A percentile compares a stretch with the other conserved stretches of the same genome.
Evolutionary conservation across 30 jellyfish, hydroid and myxozoan species (phyloP).

Genomic region (Aurelia sp.): DNA sequence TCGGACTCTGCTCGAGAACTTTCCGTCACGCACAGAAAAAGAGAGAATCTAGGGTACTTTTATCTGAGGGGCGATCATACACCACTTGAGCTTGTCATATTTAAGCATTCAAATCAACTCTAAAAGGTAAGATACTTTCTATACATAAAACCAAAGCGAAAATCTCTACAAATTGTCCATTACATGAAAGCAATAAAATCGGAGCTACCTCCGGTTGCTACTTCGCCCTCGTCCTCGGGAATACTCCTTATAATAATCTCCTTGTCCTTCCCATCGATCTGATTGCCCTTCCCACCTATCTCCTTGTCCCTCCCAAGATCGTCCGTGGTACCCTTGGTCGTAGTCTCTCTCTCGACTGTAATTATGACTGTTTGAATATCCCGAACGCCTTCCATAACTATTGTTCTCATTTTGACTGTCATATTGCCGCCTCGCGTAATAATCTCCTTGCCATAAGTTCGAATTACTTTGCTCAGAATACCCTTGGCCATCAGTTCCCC

Average conservation of each 20-base stretch:
- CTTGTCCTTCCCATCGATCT: not conserved
- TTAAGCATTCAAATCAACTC: conserved; percentile 1
- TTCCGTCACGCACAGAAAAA: no score
- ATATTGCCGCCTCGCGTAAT: conserved; percentile 16
- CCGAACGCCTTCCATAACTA: conserved; percentile 21
- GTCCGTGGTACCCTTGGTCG: conserved; percentile 8
- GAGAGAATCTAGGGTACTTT: no score
- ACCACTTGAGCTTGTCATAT: no score
- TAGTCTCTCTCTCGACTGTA: not conserved
- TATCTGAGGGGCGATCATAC: no score
- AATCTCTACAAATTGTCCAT: conserved; percentile 2
- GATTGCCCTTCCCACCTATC: conserved; percentile 7
- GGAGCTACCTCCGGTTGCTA: conserved; percentile 37
- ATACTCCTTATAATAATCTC: conserved; percentile 26
- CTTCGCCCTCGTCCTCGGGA: conserved; percentile 46
- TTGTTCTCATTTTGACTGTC: conserved; percentile 2
- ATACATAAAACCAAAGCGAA: conserved; percentile 30
- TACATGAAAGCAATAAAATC: not conserved
- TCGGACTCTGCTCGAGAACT: no score
- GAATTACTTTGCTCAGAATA: conserved; percentile 3
- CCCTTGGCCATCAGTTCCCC: conserved; percentile 18
- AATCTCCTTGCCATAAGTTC: conserved; percentile 48
- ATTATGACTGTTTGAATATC: conserved; percentile 15
- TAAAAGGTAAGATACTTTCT: conserved; percentile 12
- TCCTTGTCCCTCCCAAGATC: conserved; percentile 38